Base-by-base conservation (phyloP, 1,140 invertebrate species). In the Neelides sp. region DNA sequence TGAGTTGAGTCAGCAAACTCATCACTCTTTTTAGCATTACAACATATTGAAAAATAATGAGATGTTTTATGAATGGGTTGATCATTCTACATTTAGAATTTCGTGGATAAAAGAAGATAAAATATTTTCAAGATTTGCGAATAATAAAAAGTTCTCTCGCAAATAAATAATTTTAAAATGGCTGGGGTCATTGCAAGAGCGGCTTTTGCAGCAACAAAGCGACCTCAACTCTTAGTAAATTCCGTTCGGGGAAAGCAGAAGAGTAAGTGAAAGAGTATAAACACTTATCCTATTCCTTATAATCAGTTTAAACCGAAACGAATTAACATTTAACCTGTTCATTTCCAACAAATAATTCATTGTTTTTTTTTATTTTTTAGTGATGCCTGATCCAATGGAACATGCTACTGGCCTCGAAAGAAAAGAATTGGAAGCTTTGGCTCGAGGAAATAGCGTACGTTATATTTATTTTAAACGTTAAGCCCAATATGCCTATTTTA, bases 321-420 rank as follows among this genome's bases (percentile, higher is more conserved):
- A n/a, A n/a, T n/a, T n/a, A n/a, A n/a, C n/a, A n/a, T n/a, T n/a
- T n/a, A n/a, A n/a, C n/a, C n/a, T n/a, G n/a, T n/a, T n/a, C n/a
- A n/a, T n/a, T n/a, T n/a, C n/a, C n/a, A n/a, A n/a, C n/a, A n/a
- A n/a, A n/a, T n/a, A 52, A 15, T 46, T 36, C 2, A 19, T 43
- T 4, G 36, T 50, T 7, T 43, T 10, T 1, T 44, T 58, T 42
- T 60, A 54, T 48, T 35, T 66, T 66, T 47, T 70, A 78, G 77
- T 74, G 68, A 76, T 86, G 74, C 70, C 84, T 27, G 88, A 94
- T 68, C 82, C 85, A 12, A 57, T 94, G 59, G 91, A 95, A 62
- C 87, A 91, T 68, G 84, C 91, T 1, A 94, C 90, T 50, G 93
- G 93, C 61, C 62, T 89, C 27, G 91, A 96, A 66, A 87, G 89